A percentile compares a stretch with the other conserved stretches of the same genome.
These are phyloP conservation scores for Colostygia pectinataria DNA, from an alignment of 2,888 invertebrate genomes.

Conservation along the genomic window DNA sequence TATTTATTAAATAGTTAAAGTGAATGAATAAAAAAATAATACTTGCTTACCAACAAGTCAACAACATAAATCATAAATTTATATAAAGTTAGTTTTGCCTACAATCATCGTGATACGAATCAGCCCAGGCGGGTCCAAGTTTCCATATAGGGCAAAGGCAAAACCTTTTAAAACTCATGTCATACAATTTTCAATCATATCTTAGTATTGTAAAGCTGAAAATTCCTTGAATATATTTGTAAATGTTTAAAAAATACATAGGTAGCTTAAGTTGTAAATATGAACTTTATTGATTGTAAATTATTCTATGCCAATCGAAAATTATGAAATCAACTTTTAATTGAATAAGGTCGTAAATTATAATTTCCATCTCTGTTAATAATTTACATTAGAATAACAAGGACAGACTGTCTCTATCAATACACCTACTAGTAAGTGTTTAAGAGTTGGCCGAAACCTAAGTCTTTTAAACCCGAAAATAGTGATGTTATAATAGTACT, in stretches of 20 bases:
- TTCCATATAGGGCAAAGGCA: conserved; percentile 6
- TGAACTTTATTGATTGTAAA: conserved; percentile 11
- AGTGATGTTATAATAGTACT: no score
- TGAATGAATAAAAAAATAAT: no score
- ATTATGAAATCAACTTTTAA: neutral
- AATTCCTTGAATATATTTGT: neutral
- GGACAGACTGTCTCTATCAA: no score
- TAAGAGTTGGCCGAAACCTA: no score
- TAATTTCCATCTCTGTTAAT: no score
- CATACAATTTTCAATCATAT: conserved; percentile 2
- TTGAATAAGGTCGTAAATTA: no score
- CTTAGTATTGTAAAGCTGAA: neutral
- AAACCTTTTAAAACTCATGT: neutral
- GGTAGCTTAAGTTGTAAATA: conserved; percentile 4
- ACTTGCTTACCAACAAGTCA: neutral
- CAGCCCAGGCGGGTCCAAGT: neutral
- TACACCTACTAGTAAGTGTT: no score
- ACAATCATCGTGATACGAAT: conserved; percentile 5
- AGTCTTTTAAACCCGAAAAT: no score
- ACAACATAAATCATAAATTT: neutral
- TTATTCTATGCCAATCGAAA: conserved; percentile 5
- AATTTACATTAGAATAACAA: no score
- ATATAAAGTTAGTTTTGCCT: neutral
- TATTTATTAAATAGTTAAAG: no score
- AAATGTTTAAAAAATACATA: neutral